Percentiles rank a stretch among this genome's conserved stretches.
Conservation (phyloP, 2,113 vertebrate species). For the Stegastes partitus region DNA sequence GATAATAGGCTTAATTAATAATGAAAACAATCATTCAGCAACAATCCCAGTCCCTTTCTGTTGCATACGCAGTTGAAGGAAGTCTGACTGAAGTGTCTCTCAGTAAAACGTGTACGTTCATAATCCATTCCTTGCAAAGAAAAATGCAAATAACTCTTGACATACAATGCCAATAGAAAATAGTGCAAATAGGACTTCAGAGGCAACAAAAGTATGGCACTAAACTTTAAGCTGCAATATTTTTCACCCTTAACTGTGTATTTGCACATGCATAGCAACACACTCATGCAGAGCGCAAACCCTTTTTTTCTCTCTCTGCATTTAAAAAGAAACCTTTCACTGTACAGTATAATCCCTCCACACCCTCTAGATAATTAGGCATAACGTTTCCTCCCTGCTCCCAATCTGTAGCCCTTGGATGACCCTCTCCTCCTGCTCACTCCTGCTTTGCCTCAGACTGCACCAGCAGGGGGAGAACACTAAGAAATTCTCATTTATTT, state of each 20-base stretch:
- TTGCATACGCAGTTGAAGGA: neutral
- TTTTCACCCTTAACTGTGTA: conserved; percentile 12
- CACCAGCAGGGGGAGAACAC: conserved; percentile 52
- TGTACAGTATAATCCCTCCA: conserved; percentile 32
- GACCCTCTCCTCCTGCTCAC: conserved; percentile 72
- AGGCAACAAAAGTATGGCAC: conserved; percentile 1
- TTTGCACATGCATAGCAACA: conserved; percentile 21
- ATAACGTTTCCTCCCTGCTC: conserved; percentile 45
- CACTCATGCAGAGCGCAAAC: neutral
- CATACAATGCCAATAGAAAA: neutral
- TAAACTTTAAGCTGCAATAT: conserved; percentile 7
- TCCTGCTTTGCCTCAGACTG: conserved; percentile 67
- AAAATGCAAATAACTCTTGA: no score
- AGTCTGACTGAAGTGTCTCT: no score
- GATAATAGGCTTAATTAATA: neutral
- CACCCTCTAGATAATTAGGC: conserved; percentile 60
- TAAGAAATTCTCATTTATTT: conserved; percentile 61
- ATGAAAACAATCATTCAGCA: neutral
- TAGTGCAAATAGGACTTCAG: neutral
- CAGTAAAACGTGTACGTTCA: no score
- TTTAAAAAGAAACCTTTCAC: conserved; percentile 51
- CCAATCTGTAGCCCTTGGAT: conserved; percentile 66
- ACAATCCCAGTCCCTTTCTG: neutral
- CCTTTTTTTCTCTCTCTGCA: conserved; percentile 5
- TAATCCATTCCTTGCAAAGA: no score